Conservation (phyloP, 2,113 vertebrate species). For the Shinisaurus crocodilurus region DNA sequence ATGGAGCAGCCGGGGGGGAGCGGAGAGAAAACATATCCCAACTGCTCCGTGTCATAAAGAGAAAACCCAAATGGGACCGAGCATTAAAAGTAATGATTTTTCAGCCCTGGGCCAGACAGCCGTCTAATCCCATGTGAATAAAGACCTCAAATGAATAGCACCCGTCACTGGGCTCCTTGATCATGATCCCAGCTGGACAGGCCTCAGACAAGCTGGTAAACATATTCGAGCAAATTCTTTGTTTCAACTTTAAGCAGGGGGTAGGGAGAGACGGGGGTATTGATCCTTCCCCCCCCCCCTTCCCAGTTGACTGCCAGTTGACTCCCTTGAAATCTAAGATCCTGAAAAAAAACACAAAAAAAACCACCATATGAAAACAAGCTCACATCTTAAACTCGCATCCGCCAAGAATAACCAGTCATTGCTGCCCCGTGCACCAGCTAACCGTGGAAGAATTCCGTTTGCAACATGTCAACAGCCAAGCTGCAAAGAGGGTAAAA, state of each 20-base stretch:
- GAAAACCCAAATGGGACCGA: constrained; percentile 49
- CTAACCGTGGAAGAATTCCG: background rate
- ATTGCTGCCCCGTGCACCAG: background rate
- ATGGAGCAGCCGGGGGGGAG: background rate
- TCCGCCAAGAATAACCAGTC: background rate
- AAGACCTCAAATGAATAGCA: constrained; percentile 68
- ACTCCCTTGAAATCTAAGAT: constrained; percentile 31
- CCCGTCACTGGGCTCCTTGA: constrained; percentile 47
- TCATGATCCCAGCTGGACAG: too few species aligned
- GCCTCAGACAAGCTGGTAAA: constrained; percentile 45
- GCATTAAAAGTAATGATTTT: constrained; percentile 70
- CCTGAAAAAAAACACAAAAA: background rate
- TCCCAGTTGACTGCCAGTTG: constrained; percentile 13
- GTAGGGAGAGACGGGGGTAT: background rate
- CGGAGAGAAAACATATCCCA: constrained; percentile 51
- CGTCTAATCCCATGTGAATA: constrained; percentile 69
- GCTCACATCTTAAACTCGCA: background rate
- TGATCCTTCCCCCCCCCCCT: constrained; percentile 13
- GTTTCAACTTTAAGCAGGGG: background rate
- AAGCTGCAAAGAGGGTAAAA: background rate
- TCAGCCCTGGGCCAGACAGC: constrained; percentile 70
- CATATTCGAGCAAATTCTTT: constrained; percentile 35
- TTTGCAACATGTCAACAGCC: background rate
- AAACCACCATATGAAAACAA: constrained; percentile 14
- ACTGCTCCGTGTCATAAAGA: constrained; percentile 50